These are phyloP conservation scores for Chrysotoxum bicinctum DNA, from an alignment of 2,888 invertebrate species.

Conservation along the genomic window DNA sequence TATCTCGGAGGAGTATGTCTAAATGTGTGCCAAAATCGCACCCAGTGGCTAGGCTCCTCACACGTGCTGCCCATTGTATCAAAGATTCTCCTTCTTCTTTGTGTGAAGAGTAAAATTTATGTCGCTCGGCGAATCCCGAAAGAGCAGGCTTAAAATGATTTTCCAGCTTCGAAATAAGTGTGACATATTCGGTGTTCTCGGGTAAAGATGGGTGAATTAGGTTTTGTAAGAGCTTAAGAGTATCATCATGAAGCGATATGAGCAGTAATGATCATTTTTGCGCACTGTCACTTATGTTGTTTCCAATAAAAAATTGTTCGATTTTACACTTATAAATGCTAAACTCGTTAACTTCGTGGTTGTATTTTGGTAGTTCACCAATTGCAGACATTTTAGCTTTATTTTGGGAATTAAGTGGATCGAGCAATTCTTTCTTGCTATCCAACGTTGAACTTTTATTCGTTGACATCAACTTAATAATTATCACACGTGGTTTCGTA, in stretches of 20 bases:
- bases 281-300: not conserved
- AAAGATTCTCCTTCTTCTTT: slow-evolving; percentile 4
- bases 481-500: too few relatives aligned
- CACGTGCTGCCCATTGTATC: slow-evolving; percentile 5
- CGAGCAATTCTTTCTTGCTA: not conserved
- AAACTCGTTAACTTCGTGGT: slow-evolving; percentile 25
- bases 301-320: slow-evolving; percentile 22
- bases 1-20: too few relatives aligned
- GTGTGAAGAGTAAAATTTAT: slow-evolving; percentile 1
- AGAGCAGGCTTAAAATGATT: not conserved
- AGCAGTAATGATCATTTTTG: not conserved
- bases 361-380: slow-evolving; percentile 18
- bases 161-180: not conserved
- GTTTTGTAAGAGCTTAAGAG: not conserved
- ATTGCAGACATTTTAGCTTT: slow-evolving; percentile 16
- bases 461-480: too few relatives aligned
- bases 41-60: not conserved
- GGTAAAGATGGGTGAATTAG: not conserved
- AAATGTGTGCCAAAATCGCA: too few relatives aligned
- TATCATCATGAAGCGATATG: too few relatives aligned
- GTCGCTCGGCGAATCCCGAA: slow-evolving; percentile 9
- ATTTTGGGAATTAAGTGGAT: not conserved
- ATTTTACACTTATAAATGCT: slow-evolving; percentile 25
- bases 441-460: too few relatives aligned
- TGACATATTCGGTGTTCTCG: not conserved